Conservation (phyloP, 2,888 invertebrate genomes). For the Ochropacha duplaris region DNA sequence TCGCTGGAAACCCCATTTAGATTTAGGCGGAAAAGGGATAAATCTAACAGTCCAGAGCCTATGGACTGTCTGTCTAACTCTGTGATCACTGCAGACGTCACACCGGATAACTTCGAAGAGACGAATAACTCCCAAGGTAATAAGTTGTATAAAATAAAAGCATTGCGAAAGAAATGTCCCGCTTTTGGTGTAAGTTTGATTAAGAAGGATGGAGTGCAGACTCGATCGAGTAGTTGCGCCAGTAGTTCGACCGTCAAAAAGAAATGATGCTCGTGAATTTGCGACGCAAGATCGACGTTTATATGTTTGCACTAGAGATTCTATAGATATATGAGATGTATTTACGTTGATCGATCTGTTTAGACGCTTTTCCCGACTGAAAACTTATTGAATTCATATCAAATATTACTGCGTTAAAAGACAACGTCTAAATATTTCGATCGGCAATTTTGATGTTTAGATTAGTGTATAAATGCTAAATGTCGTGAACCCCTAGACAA, state of each 20-base stretch:
- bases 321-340: constrained; percentile 35
- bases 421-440: constrained; percentile 52
- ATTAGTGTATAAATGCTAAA: constrained; percentile 24
- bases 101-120: constrained; percentile 73
- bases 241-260: constrained; percentile 72
- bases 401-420: constrained; percentile 25
- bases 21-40: constrained; percentile 74
- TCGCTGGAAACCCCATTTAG: constrained; percentile 73
- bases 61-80: constrained; percentile 74
- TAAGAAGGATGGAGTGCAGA: constrained; percentile 75
- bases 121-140: constrained; percentile 76
- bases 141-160: constrained; percentile 77
- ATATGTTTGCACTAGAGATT: not conserved
- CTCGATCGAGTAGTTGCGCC: constrained; percentile 73
- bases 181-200: constrained; percentile 66
- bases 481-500: constrained; percentile 44
- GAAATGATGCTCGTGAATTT: constrained; percentile 71
- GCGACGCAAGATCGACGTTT: not conserved
- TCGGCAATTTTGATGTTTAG: constrained; percentile 38
- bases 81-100: constrained; percentile 69
- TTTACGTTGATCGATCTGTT: constrained; percentile 45
- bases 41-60: constrained; percentile 73
- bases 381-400: constrained; percentile 64
- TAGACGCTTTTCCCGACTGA: constrained; percentile 40
- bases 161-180: constrained; percentile 73